Base-by-base conservation (phyloP, 2,113 vertebrate genomes). In the Salvelinus namaycush region DNA sequence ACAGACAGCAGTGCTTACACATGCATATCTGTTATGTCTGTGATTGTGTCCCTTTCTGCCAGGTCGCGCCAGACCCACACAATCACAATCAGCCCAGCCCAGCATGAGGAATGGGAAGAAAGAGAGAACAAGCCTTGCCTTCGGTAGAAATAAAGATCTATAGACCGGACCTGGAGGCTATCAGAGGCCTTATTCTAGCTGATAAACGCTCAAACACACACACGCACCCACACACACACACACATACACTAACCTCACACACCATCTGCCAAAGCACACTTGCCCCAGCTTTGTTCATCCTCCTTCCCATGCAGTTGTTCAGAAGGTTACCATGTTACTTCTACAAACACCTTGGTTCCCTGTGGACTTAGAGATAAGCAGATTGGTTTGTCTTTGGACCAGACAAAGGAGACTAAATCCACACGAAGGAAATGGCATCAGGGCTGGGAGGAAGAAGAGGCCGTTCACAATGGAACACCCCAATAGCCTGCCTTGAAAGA, bases 351-450 rank as follows among this genome's bases (percentile, higher is more conserved):
- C 84, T 79, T 79, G 44, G 72, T 81, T 91, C 89, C 86, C 85
- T 87, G 84, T 90, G 91, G 88, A 88, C 87, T 84, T 79, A 0
- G 70, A 87, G 89, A 91, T 90, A 89, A 90, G 90, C 89, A 87
- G 90, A 92, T 91, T 90, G 89, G 83, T 89, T 86, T 90, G 88
- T 90, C 86, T 89, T 87, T 77, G 24, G 68, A 70, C 71, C 74
- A 83, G 76, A 86, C 82, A 92, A 90, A 76, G 82, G 39, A 85
- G n/a, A 82, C 86, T 82, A 83, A 72, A 71, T 84, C 80, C 76
- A 78, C 77, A 89, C 72, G 86, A 87, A 87, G 80, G 76, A 90
- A 87, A 90, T 86, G 89, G 87, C 86, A 85, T 67, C 77, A 65
- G 16, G 65, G 7, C 49, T 1, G 70, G 54, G 74, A 78, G 73